These are phyloP conservation scores for Phocides pigmalion DNA, from an alignment of 1,140 invertebrate genomes.

Conservation along the genomic window DNA sequence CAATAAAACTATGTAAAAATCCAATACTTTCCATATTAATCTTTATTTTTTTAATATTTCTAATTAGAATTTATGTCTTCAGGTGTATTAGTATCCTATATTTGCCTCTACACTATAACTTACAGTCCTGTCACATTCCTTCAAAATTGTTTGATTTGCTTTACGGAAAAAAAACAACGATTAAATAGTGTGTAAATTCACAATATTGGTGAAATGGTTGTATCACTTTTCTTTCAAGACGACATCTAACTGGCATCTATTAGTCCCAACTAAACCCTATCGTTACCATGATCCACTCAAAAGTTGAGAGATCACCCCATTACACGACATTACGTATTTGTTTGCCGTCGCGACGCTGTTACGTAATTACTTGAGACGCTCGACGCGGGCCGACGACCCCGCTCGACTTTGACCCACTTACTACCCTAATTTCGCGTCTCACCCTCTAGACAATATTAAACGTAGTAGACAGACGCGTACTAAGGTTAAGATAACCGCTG, in stretches of 20 bases:
- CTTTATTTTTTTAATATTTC: no score
- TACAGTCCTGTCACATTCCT: no score
- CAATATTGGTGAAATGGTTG: background rate
- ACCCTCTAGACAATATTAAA: slow-evolving; percentile 61
- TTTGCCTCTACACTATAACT: no score
- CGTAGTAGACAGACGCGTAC: slow-evolving; percentile 27
- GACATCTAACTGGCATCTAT: background rate
- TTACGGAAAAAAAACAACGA: no score
- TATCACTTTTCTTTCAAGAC: background rate
- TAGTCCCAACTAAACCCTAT: background rate
- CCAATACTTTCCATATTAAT: no score
- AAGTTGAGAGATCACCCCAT: slow-evolving; percentile 21
- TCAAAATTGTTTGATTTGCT: no score
- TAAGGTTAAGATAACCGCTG: background rate
- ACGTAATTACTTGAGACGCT: slow-evolving; percentile 73
- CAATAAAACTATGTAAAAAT: no score
- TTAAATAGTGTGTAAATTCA: no score
- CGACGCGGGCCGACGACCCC: slow-evolving; percentile 65
- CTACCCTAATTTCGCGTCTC: slow-evolving; percentile 76
- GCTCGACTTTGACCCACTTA: slow-evolving; percentile 79
- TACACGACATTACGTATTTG: slow-evolving; percentile 33
- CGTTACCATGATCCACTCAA: slow-evolving; percentile 5
- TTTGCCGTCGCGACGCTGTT: slow-evolving; percentile 51
- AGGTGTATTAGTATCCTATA: no score
- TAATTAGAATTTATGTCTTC: no score